Evolutionary conservation across 2,113 vertebrate species (phyloP).

Genomic region (Telmatochromis sp.): DNA sequence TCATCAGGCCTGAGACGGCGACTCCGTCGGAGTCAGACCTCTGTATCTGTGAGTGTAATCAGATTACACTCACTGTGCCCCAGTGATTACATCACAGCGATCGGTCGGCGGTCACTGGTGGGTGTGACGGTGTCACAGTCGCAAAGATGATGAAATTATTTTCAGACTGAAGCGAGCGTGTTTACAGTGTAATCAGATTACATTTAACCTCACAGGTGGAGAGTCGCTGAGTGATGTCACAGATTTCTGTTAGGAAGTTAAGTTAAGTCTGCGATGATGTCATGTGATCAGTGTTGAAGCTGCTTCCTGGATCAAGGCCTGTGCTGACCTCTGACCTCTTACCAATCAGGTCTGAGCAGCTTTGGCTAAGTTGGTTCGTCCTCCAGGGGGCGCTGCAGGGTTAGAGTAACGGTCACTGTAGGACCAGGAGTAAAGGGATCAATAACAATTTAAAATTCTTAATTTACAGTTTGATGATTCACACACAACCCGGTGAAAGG

Average conservation of each 20-base stretch:
- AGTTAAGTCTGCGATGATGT: background rate
- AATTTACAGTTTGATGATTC: background rate
- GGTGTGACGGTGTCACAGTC: background rate
- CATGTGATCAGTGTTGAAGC: background rate
- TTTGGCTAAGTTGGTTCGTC: background rate
- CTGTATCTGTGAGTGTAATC: background rate
- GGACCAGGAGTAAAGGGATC: background rate
- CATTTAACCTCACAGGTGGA: background rate
- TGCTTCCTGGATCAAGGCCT: background rate
- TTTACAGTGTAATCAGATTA: background rate
- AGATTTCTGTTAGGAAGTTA: background rate
- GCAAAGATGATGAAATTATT: background rate
- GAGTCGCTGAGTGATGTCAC: background rate
- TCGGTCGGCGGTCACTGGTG: background rate
- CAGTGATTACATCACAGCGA: background rate
- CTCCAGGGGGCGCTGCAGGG: background rate
- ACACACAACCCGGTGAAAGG: accelerated
- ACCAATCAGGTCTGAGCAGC: background rate
- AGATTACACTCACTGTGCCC: background rate
- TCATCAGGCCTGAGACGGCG: background rate
- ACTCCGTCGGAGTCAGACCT: background rate
- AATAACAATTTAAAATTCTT: background rate
- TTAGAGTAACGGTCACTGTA: accelerated
- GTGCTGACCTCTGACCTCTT: background rate
- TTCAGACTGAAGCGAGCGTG: background rate